phyloP scores from a whole-genome alignment of 2,797 vertebrate species.

The Peromyscus eremicus region DNA sequence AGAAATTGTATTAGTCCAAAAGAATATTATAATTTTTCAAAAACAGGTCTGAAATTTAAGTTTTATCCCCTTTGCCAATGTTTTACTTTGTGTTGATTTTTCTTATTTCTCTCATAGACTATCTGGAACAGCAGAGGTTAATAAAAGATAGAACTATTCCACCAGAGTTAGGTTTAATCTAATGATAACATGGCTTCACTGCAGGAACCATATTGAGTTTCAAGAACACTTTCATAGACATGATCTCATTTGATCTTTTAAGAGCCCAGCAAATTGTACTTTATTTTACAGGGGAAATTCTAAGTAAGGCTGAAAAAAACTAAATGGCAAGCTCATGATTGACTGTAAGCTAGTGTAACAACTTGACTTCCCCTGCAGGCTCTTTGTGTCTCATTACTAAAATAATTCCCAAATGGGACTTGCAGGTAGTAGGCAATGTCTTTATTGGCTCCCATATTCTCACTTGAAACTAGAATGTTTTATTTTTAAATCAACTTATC shows the following conservation, averaged over 20 bases:
- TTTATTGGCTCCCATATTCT: neutral
- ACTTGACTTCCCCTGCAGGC: neutral
- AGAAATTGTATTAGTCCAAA: neutral
- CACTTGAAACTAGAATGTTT: neutral
- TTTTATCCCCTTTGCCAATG: neutral
- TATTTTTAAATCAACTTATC: neutral
- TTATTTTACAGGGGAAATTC: conserved; percentile 62
- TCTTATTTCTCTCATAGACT: neutral
- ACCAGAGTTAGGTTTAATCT: conserved; percentile 7
- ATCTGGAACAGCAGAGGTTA: neutral
- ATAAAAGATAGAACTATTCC: neutral
- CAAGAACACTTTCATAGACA: conserved; percentile 46
- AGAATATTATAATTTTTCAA: neutral
- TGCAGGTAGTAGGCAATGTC: neutral
- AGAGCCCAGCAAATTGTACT: conserved; percentile 33
- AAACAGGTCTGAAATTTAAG: neutral
- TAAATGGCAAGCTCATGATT: neutral
- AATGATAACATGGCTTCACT: neutral
- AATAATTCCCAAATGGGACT: neutral
- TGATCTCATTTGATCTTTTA: conserved; percentile 63
- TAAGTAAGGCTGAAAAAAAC: conserved; percentile 43
- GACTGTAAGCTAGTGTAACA: neutral
- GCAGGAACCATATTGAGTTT: conserved; percentile 19
- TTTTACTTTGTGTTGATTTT: neutral
- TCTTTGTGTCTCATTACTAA: conserved; percentile 20